Evolutionary conservation across 1,140 invertebrate genomes (phyloP).

Genomic region (Thalassaphorura encarpata): DNA sequence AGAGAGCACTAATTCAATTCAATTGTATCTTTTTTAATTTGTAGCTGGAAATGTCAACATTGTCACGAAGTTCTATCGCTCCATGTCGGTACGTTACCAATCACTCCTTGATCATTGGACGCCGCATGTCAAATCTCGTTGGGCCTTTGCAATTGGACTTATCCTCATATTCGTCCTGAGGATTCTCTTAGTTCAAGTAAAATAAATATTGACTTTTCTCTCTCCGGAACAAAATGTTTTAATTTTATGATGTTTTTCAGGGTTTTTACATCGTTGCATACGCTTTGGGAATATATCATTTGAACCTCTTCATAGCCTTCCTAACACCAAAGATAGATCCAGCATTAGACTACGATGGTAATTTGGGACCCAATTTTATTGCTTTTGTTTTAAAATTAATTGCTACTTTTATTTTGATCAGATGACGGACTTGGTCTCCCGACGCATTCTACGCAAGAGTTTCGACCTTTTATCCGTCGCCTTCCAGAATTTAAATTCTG

Average conservation of each 20-base stretch:
- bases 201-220: slow-evolving; percentile 8
- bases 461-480: slow-evolving; percentile 93
- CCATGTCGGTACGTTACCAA: slow-evolving; percentile 40
- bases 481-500: slow-evolving; percentile 99
- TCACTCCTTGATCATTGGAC: slow-evolving; percentile 46
- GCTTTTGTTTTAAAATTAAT: background rate
- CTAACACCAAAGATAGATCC: slow-evolving; percentile 99
- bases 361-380: slow-evolving; percentile 26
- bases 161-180: slow-evolving; percentile 40
- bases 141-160: slow-evolving; percentile 42
- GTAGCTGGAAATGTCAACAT: no score
- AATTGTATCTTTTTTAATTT: no score
- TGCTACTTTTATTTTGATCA: slow-evolving; percentile 42
- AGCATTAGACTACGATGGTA: slow-evolving; percentile 82
- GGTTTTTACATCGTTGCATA: slow-evolving; percentile 99
- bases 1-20: no score
- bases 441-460: slow-evolving; percentile 91
- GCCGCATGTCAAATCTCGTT: slow-evolving; percentile 43
- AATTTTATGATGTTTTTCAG: slow-evolving; percentile 47
- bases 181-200: slow-evolving; percentile 41
- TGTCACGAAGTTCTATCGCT: slow-evolving; percentile 20
- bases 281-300: slow-evolving; percentile 95
- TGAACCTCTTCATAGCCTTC: slow-evolving; percentile 99
- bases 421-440: slow-evolving; percentile 85
- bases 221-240: background rate